Evolutionary conservation across 2,888 invertebrate genomes (phyloP).

Genomic region (Leucozona laternaria): DNA sequence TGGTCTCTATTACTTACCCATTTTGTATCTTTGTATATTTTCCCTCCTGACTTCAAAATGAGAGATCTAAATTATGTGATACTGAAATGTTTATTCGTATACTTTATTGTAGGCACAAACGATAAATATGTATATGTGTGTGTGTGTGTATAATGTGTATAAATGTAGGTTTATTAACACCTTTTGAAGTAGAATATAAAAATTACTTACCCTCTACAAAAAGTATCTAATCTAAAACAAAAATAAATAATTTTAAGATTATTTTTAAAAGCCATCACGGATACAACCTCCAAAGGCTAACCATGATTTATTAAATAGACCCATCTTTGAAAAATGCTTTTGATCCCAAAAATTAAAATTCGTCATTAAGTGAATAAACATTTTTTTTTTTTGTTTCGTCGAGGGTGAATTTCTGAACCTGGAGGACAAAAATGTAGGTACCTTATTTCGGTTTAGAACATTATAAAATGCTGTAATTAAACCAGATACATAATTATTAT

Average conservation of each 20-base stretch:
- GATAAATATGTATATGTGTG: neutral
- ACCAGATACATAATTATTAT: neutral
- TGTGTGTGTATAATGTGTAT: too few species aligned
- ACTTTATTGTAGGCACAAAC: neutral
- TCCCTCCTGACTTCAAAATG: neutral
- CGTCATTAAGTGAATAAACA: conserved; percentile 22
- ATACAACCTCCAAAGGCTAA: conserved; percentile 10
- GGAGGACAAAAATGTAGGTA: neutral
- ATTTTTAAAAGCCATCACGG: conserved; percentile 11
- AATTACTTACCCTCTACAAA: neutral
- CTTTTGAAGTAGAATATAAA: conserved; percentile 23
- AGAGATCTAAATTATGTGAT: conserved; percentile 13
- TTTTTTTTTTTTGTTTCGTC: neutral
- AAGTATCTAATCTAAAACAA: neutral
- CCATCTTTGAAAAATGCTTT: conserved; percentile 22
- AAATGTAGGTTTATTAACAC: neutral
- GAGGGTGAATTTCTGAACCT: neutral
- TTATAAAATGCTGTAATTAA: neutral
- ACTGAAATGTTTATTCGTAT: neutral
- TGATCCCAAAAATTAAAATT: conserved; percentile 33
- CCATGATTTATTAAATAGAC: conserved; percentile 36
- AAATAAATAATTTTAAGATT: conserved; percentile 8
- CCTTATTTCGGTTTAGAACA: neutral
- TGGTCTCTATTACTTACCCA: neutral
- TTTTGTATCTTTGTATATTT: neutral